phyloP scores from a whole-genome alignment of 2,888 invertebrate genomes.

The Papilio gigon region DNA sequence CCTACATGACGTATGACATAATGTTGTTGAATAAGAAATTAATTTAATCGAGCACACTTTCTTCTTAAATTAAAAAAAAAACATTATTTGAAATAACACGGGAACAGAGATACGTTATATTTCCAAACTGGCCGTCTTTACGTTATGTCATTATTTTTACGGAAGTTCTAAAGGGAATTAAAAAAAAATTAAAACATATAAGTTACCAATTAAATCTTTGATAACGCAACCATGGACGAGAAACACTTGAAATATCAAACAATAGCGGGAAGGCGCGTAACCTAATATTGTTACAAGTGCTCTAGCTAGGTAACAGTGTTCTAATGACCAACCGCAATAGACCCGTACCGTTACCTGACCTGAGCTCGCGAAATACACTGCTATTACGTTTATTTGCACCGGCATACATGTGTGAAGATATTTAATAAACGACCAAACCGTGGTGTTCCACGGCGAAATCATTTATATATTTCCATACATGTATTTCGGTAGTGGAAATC shows the following conservation, averaged over 20 bases:
- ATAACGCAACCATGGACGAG: not conserved
- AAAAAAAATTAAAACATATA: not conserved
- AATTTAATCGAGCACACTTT: too few species aligned
- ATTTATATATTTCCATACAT: too few species aligned
- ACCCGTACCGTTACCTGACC: conserved; percentile 33
- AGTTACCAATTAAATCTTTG: not conserved
- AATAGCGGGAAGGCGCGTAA: conserved; percentile 24
- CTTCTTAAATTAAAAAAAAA: too few species aligned
- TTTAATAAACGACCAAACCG: not conserved
- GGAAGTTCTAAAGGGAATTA: too few species aligned
- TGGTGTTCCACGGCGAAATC: not conserved
- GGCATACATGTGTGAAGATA: conserved; percentile 5
- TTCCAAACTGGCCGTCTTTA: too few species aligned
- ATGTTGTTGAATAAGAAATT: too few species aligned
- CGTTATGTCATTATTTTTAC: too few species aligned
- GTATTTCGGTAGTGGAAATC: too few species aligned
- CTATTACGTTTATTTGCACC: conserved; percentile 8
- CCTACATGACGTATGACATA: too few species aligned
- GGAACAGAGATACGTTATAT: too few species aligned
- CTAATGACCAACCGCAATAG: conserved; percentile 30
- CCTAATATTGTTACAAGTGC: conserved; percentile 18
- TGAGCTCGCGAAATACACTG: conserved; percentile 11
- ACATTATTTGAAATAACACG: too few species aligned
- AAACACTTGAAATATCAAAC: conserved; percentile 11
- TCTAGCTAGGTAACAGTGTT: conserved; percentile 30